These are phyloP conservation scores for Melitaea cinxia DNA, from an alignment of 1,140 invertebrate genomes.

Conservation along the genomic window DNA sequence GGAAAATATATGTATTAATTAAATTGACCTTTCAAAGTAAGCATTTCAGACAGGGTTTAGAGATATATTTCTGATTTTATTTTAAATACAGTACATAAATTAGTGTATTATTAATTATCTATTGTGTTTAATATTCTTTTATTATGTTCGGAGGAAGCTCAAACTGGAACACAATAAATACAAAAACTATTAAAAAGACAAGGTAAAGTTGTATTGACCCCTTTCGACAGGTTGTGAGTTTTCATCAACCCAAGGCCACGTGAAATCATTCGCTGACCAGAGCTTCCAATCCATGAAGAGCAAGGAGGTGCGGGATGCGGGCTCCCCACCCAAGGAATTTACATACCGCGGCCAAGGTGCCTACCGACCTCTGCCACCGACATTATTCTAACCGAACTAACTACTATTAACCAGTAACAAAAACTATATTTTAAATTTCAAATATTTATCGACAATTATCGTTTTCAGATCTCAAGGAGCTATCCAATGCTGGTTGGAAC, in stretches of 20 bases:
- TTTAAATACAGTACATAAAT: too few species aligned
- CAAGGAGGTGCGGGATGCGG: conserved; percentile 89
- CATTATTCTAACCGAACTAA: conserved; percentile 68
- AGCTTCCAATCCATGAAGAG: conserved; percentile 88
- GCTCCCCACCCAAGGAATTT: conserved; percentile 86
- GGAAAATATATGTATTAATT: too few species aligned
- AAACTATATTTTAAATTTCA: conserved; percentile 2
- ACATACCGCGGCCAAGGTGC: conserved; percentile 79
- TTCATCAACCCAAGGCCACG: conserved; percentile 81
- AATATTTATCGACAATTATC: conserved; percentile 26
- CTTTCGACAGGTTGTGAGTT: conserved; percentile 75
- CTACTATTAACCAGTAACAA: conserved; percentile 70
- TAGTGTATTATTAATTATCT: too few species aligned
- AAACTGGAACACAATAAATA: neutral
- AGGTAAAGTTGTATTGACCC: conserved; percentile 44
- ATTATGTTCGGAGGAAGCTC: too few species aligned
- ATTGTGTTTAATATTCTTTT: too few species aligned
- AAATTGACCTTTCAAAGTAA: too few species aligned
- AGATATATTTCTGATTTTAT: too few species aligned
- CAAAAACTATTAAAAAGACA: neutral
- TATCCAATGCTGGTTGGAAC: conserved; percentile 77
- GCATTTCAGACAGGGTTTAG: too few species aligned
- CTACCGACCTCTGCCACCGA: conserved; percentile 50
- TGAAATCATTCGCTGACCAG: conserved; percentile 87
- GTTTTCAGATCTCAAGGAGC: conserved; percentile 74